A percentile compares a stretch with the other conserved stretches of the same genome.
These are phyloP conservation scores for Coreius guichenoti DNA, from an alignment of 2,797 vertebrate species.

Conservation along the genomic window DNA sequence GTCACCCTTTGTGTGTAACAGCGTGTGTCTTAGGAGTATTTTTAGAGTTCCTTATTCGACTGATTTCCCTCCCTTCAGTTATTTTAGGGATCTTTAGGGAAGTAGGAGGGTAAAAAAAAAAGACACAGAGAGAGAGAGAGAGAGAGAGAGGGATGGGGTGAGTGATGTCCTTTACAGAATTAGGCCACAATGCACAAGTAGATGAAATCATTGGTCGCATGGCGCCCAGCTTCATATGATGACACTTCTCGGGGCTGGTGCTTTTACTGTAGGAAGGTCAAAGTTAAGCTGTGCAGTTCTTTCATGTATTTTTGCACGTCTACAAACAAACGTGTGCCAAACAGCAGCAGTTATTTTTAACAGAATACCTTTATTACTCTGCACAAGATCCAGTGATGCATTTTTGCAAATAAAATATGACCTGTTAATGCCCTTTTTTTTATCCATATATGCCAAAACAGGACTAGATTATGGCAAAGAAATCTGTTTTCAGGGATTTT, in stretches of 20 bases:
- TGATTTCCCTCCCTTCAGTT: conserved; percentile 40
- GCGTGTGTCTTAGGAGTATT: conserved; percentile 50
- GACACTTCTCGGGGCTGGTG: background rate
- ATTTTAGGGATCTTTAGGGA: conserved; percentile 46
- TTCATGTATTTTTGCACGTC: background rate
- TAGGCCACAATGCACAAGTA: conserved; percentile 1
- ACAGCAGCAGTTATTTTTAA: conserved; percentile 8
- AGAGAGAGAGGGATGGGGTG: background rate
- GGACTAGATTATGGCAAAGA: background rate
- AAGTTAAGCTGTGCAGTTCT: background rate
- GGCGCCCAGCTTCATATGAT: background rate
- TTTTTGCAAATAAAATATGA: background rate
- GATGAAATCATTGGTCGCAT: conserved; percentile 10
- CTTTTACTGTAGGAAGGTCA: conserved; percentile 9
- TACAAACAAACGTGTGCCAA: background rate
- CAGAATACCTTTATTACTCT: background rate
- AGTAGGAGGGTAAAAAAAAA: conserved; percentile 21
- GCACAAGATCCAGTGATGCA: background rate
- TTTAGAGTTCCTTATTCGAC: conserved; percentile 63
- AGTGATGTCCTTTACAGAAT: conserved; percentile 31
- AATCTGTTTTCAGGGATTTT: background rate
- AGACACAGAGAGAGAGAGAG: too few species aligned
- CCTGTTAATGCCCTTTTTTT: background rate
- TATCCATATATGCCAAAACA: background rate
- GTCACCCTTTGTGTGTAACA: conserved; percentile 44